phyloP scores from a whole-genome alignment of 2,888 invertebrate genomes.

The Cecidostiba fungosa region DNA sequence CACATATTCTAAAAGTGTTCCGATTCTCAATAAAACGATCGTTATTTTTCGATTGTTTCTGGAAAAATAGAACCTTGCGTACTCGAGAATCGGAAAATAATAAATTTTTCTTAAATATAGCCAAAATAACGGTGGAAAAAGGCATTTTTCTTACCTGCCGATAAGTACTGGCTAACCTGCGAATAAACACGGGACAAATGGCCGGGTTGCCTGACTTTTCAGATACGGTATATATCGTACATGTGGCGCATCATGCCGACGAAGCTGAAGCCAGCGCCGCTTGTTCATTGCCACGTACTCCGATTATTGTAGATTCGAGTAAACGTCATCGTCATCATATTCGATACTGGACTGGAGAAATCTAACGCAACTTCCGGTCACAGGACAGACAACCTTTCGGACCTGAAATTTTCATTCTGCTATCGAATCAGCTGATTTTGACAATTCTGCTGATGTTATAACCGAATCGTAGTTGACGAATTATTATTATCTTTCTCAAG shows the following conservation, averaged over 20 bases:
- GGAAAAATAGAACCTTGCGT: not conserved
- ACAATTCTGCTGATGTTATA: slow-evolving; percentile 33
- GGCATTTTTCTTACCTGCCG: slow-evolving; percentile 34
- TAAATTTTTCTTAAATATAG: not conserved
- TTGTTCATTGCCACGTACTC: slow-evolving; percentile 75
- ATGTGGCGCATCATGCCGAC: slow-evolving; percentile 65
- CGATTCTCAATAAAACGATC: not conserved
- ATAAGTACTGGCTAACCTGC: slow-evolving; percentile 52
- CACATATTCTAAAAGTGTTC: not conserved
- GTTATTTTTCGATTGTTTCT: not conserved
- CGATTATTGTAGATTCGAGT: slow-evolving; percentile 64
- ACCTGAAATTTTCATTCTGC: not conserved
- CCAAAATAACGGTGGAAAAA: not conserved
- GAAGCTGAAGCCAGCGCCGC: slow-evolving; percentile 70
- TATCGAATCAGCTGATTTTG: slow-evolving; percentile 50
- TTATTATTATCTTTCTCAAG: not conserved
- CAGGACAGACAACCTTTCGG: slow-evolving; percentile 31
- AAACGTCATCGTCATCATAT: slow-evolving; percentile 7
- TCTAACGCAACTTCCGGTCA: slow-evolving; percentile 59
- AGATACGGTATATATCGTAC: slow-evolving; percentile 47
- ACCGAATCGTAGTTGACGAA: not conserved
- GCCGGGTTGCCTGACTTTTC: slow-evolving; percentile 45
- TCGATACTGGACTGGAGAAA: slow-evolving; percentile 61
- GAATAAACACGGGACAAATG: slow-evolving; percentile 57
- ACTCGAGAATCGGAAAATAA: not conserved